phyloP scores from a whole-genome alignment of 2,888 invertebrate genomes.

The Automeris io region DNA sequence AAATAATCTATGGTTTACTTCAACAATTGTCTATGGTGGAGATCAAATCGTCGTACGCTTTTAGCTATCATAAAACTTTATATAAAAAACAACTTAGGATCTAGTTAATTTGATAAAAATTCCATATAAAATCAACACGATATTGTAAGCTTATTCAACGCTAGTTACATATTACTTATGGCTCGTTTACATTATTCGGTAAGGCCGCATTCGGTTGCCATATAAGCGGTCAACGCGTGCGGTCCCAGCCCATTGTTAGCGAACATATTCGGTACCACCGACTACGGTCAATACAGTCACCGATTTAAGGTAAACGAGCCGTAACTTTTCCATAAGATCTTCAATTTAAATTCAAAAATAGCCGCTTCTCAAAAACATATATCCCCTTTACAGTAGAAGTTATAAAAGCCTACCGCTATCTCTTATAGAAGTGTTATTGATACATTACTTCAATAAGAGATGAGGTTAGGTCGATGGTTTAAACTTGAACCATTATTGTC shows the following conservation, averaged over 20 bases:
- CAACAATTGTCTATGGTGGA: slow-evolving; percentile 62
- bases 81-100: slow-evolving; percentile 37
- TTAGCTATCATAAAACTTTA: slow-evolving; percentile 56
- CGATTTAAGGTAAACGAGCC: too few species aligned
- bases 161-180: too few species aligned
- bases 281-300: too few species aligned
- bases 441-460: too few species aligned
- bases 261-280: too few species aligned
- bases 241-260: too few species aligned
- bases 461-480: too few species aligned
- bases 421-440: slow-evolving; percentile 5
- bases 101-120: slow-evolving; percentile 36
- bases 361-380: slow-evolving; percentile 13
- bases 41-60: slow-evolving; percentile 68
- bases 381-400: slow-evolving; percentile 23
- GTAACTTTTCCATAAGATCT: too few species aligned
- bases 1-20: slow-evolving; percentile 51
- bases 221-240: too few species aligned
- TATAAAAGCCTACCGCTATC: slow-evolving; percentile 5
- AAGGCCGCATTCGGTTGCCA: too few species aligned
- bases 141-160: slow-evolving; percentile 24
- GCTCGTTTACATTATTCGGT: too few species aligned
- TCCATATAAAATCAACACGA: slow-evolving; percentile 39
- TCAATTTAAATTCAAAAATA: too few species aligned
- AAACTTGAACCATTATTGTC: slow-evolving; percentile 6